A percentile compares a stretch with the other conserved stretches of the same genome.
Conservation (phyloP, 2,888 invertebrate genomes). For the Orthosia cruda region DNA sequence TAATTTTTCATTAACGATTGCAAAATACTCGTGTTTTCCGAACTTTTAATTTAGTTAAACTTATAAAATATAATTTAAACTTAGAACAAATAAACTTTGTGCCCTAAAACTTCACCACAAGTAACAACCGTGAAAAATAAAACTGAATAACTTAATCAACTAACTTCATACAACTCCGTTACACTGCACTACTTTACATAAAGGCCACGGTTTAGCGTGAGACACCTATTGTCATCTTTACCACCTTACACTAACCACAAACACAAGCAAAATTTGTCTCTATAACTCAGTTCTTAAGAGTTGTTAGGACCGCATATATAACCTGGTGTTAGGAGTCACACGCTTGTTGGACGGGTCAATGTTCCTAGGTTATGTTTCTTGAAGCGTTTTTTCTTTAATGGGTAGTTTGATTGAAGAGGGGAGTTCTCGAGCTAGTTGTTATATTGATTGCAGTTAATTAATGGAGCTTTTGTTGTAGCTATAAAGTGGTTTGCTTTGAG, state of each 20-base stretch:
- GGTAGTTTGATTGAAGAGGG: conserved; percentile 35
- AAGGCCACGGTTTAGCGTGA: conserved; percentile 79
- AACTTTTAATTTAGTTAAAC: too few species aligned
- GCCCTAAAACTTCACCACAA: background rate
- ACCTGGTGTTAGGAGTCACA: conserved; percentile 49
- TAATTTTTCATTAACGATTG: background rate
- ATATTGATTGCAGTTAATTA: conserved; percentile 39
- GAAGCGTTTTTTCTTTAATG: conserved; percentile 41
- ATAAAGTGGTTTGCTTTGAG: too few species aligned
- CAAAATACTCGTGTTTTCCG: too few species aligned
- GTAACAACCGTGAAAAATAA: conserved; percentile 45
- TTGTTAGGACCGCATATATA: conserved; percentile 14
- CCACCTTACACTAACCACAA: conserved; percentile 52
- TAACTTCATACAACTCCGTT: conserved; percentile 59
- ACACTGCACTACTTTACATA: conserved; percentile 87
- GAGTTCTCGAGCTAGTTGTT: conserved; percentile 10
- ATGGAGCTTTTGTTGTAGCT: background rate
- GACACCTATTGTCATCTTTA: conserved; percentile 83
- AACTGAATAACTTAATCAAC: conserved; percentile 59
- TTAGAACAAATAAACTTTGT: too few species aligned
- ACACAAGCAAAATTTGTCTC: conserved; percentile 48
- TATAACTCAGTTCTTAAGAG: background rate
- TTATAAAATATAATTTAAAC: too few species aligned
- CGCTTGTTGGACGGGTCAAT: conserved; percentile 61
- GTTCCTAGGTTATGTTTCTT: conserved; percentile 40